Evolutionary conservation across 2,113 vertebrate genomes (phyloP).

Genomic region (Pholis gunnellus): DNA sequence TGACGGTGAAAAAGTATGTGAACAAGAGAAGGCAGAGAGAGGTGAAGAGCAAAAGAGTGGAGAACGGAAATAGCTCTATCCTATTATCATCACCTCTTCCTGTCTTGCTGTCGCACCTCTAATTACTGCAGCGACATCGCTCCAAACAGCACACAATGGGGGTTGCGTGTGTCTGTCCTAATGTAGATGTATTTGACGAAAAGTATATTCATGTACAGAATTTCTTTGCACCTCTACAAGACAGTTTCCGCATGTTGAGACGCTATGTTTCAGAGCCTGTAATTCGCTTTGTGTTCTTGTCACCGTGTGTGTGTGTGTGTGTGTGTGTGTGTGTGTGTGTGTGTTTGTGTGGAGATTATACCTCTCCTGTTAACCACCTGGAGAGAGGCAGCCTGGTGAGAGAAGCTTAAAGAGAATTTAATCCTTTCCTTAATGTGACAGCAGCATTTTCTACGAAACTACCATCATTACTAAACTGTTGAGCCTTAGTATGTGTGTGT

Average conservation of each 20-base stretch:
- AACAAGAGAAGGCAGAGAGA: conserved; percentile 27
- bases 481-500: conserved; percentile 39
- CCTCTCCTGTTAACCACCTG: conserved; percentile 74
- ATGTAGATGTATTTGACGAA: conserved; percentile 7
- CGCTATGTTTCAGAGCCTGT: conserved; percentile 20
- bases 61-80: conserved; percentile 74
- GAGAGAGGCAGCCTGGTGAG: conserved; percentile 69
- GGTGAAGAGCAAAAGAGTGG: conserved; percentile 27
- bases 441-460: conserved; percentile 67
- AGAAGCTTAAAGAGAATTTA: conserved; percentile 75
- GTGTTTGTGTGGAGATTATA: conserved; percentile 64
- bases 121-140: conserved; percentile 69
- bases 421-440: conserved; percentile 79
- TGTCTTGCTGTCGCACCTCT: conserved; percentile 74
- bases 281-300: conserved; percentile 22
- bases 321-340: conserved; percentile 9
- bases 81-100: conserved; percentile 74
- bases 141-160: conserved; percentile 57
- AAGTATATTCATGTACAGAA: background rate
- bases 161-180: background rate
- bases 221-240: conserved; percentile 1
- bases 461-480: conserved; percentile 72
- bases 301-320: conserved; percentile 11
- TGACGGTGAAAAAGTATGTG: conserved; percentile 43
- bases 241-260: conserved; percentile 15